Conservation (phyloP, 2,888 invertebrate genomes). For the Mesorhabditis spiculigera region DNA sequence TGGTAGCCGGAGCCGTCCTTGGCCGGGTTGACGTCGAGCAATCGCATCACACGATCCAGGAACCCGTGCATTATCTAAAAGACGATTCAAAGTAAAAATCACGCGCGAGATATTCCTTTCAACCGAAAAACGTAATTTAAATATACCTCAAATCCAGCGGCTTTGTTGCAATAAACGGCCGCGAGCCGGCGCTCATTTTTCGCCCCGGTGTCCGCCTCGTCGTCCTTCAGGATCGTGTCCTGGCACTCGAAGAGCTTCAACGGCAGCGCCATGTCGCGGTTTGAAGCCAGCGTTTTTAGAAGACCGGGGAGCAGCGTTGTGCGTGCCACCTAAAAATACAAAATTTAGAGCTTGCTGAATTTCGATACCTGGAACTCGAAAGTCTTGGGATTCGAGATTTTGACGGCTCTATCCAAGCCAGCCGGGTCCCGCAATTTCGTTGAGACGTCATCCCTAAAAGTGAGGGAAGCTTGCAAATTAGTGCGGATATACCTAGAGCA, state of each 20-base stretch:
- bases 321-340: conserved; percentile 68
- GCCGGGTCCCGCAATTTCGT: conserved; percentile 73
- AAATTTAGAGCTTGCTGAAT: neutral
- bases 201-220: conserved; percentile 75
- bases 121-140: neutral
- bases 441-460: conserved; percentile 76
- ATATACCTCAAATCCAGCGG: conserved; percentile 81
- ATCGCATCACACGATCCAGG: conserved; percentile 82
- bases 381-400: conserved; percentile 94
- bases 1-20: conserved; percentile 72
- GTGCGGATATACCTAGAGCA: conserved; percentile 33
- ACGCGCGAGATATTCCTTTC: too few species aligned
- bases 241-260: conserved; percentile 92
- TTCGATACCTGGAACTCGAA: conserved; percentile 78
- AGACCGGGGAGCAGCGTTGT: conserved; percentile 85
- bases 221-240: conserved; percentile 81
- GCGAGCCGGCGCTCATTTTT: conserved; percentile 82
- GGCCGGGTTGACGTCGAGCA: conserved; percentile 73
- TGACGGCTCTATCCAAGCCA: conserved; percentile 71
- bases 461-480: conserved; percentile 67
- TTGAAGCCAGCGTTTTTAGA: conserved; percentile 85
- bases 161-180: conserved; percentile 87
- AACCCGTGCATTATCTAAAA: conserved; percentile 85
- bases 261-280: conserved; percentile 92
- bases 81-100: too few species aligned